Evolutionary conservation across 2,797 vertebrate species (phyloP).

Genomic region (Onychomys arenicola): DNA sequence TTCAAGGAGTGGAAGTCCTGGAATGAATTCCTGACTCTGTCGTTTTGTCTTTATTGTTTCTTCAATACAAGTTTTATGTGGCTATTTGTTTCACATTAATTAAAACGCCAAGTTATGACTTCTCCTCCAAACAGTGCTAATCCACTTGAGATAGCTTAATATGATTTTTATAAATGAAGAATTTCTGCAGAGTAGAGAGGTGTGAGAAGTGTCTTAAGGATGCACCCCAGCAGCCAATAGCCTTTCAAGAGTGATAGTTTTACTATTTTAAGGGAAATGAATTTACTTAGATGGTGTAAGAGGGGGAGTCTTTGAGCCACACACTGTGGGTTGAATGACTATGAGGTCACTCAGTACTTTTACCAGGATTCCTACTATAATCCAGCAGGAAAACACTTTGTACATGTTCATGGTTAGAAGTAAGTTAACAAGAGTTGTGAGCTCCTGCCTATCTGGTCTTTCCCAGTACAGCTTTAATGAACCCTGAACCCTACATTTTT

Average conservation of each 20-base stretch:
- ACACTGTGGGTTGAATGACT: not conserved
- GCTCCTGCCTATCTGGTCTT: not conserved
- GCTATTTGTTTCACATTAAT: not conserved
- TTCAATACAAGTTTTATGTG: not conserved
- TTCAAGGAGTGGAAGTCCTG: not conserved
- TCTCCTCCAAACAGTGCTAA: not conserved
- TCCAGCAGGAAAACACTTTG: not conserved
- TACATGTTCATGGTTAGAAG: not conserved
- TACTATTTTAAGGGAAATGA: not conserved
- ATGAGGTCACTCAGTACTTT: not conserved
- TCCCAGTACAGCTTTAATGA: not conserved
- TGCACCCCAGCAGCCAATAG: not conserved
- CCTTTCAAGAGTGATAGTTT: not conserved
- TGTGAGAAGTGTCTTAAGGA: not conserved
- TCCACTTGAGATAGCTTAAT: not conserved
- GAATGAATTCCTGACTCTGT: not conserved
- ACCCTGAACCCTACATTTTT: not conserved
- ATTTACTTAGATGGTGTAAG: not conserved
- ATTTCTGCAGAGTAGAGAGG: not conserved
- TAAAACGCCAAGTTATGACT: not conserved
- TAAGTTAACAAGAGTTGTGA: not conserved
- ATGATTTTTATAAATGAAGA: not conserved
- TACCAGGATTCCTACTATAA: not conserved
- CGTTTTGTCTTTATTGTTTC: not conserved
- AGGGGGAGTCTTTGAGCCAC: not conserved